These are phyloP conservation scores for Clarias pachynema DNA, from an alignment of 2,797 vertebrate genomes.

Conservation along the genomic window DNA sequence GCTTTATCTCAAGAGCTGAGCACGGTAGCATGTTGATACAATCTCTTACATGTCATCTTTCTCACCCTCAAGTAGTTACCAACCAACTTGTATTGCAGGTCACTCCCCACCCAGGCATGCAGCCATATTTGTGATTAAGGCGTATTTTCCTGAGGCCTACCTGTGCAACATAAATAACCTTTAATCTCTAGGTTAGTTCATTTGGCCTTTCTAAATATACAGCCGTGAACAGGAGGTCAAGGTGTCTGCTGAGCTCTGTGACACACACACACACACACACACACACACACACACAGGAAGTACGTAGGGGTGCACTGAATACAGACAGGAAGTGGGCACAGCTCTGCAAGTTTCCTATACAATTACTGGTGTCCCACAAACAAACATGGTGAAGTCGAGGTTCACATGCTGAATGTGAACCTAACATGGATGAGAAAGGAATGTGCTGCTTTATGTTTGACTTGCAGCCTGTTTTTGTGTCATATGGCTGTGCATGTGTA, in stretches of 20 bases:
- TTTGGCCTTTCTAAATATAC: neutral
- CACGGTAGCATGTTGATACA: neutral
- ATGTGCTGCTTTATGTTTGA: too few relatives aligned
- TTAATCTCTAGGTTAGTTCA: neutral
- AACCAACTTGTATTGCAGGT: neutral
- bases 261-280: neutral
- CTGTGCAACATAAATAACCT: neutral
- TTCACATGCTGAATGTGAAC: neutral
- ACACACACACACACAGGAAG: neutral
- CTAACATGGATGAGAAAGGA: neutral
- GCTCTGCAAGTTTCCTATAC: conserved; percentile 2
- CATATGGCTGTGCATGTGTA: neutral
- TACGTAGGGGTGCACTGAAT: too few relatives aligned
- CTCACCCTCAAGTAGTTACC: neutral
- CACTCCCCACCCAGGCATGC: too few relatives aligned
- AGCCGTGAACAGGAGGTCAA: neutral
- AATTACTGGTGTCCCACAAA: neutral
- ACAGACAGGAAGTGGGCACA: conserved; percentile 4
- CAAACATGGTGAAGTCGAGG: neutral
- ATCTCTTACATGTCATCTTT: neutral
- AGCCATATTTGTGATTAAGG: neutral
- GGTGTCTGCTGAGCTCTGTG: neutral
- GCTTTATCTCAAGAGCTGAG: neutral
- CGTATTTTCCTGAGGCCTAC: neutral
- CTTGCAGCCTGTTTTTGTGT: neutral